phyloP scores from a whole-genome alignment of 1,140 invertebrate species.

The Doryteuthis pealeii region DNA sequence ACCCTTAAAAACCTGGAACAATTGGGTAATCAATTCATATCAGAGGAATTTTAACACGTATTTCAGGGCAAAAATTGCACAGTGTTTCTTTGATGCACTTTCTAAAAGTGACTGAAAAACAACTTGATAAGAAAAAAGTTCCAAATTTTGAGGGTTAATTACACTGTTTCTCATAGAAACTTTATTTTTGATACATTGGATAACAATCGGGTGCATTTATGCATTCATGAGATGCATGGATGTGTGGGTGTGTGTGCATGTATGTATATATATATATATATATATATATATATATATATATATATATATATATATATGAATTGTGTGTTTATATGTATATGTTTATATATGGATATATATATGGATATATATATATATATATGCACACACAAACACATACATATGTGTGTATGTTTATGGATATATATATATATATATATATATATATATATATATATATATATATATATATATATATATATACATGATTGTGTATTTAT shows the following conservation, averaged over 20 bases:
- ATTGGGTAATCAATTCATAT: too few relatives aligned
- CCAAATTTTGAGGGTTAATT: too few relatives aligned
- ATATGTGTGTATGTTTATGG: background rate
- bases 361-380: background rate
- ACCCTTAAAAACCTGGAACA: too few relatives aligned
- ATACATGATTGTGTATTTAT: background rate
- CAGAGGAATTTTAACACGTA: too few relatives aligned
- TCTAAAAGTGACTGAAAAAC: too few relatives aligned
- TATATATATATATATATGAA: background rate
- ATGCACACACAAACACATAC: background rate
- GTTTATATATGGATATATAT: background rate
- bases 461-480: background rate
- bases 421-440: background rate
- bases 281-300: too few relatives aligned
- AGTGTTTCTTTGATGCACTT: too few relatives aligned
- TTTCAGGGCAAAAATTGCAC: too few relatives aligned
- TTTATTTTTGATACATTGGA: too few relatives aligned
- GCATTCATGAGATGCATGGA: background rate
- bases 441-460: background rate
- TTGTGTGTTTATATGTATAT: background rate
- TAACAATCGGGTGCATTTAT: background rate
- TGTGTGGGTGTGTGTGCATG: background rate
- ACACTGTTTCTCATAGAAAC: too few relatives aligned
- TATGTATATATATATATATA: background rate
- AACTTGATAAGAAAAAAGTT: too few relatives aligned